Evolutionary conservation across 1,140 invertebrate genomes (phyloP).

Genomic region (Hormaphis cornu): DNA sequence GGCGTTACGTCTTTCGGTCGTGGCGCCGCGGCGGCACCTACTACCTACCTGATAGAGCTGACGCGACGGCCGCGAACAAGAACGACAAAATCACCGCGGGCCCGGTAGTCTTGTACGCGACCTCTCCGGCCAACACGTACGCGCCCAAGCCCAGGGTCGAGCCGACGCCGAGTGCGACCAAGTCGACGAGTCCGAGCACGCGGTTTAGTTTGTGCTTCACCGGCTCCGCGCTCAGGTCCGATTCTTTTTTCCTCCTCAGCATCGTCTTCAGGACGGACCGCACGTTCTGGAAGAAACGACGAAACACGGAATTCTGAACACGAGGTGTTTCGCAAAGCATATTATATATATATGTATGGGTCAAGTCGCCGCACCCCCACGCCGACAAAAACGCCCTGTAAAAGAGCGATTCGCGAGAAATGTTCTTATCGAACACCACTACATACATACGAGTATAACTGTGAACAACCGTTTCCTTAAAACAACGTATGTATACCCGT

Average conservation of each 20-base stretch:
- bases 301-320: too few relatives aligned
- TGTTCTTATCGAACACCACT: too few relatives aligned
- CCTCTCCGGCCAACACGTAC: constrained; percentile 86
- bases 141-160: constrained; percentile 83
- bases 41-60: constrained; percentile 69
- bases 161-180: constrained; percentile 74
- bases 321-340: too few relatives aligned
- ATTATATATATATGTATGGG: too few relatives aligned
- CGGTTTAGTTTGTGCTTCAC: constrained; percentile 50
- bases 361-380: too few relatives aligned
- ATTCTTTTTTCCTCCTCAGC: constrained; percentile 16
- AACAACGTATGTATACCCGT: too few relatives aligned
- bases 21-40: too few relatives aligned
- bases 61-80: constrained; percentile 76
- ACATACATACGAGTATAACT: too few relatives aligned
- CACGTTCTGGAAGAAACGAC: background rate
- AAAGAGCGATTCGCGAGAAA: too few relatives aligned
- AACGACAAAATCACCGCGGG: constrained; percentile 82
- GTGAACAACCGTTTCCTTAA: too few relatives aligned
- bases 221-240: constrained; percentile 8
- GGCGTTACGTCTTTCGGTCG: too few relatives aligned
- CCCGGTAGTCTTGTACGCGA: constrained; percentile 71
- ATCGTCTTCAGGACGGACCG: background rate
- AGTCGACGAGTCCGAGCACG: constrained; percentile 65
- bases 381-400: too few relatives aligned